Base-by-base conservation (phyloP, 2,113 vertebrate species). In the Pteruthius melanotis region DNA sequence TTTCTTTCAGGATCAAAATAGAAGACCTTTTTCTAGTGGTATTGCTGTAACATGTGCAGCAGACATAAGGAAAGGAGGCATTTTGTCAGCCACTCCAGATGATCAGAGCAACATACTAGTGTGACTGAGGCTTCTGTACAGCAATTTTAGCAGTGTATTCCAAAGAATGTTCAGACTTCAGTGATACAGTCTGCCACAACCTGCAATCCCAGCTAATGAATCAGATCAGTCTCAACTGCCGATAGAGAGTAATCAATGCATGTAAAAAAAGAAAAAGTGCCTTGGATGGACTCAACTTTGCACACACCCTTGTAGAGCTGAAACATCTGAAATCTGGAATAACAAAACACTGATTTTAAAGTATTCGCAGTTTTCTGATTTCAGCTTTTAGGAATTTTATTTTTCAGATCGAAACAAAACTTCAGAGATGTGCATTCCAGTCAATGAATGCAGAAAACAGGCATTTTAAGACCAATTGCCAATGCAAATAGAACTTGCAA, bases 1-100 rank as follows among this genome's bases (percentile, higher is more conserved):
- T 91, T 92, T 47, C n/a, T 60, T 72, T 94, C 33, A 87, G 63
- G 30, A 90, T 95, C 78, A 84, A 87, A 87, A 76, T 84, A 78
- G 76, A 78, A 30, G 80, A 53, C 8, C 24, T 71, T 83, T 83
- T 78, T n/a, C 57, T 68, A 82, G 45, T 39, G 23, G 23, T 20
- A 78, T 52, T 93, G 76, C 50, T 70, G 64, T 42, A 68, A 59
- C 49, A 69, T 16, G 27, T n/a, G 74, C 49, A 95, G 70, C 66
- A 85, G 27, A 47, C 27, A 22, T 35, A 80, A 74, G 57, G 44
- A 89, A 82, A 83, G 35, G 40, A 93, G 54, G 87, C 40, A 83
- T 70, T 92, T 92, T 90, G 57, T 60, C 66, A 94, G 40, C 42
- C 13, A 45, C 35, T 76, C 85, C 65, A 81, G 35, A 64, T 80